Percentiles rank a stretch among this genome's conserved stretches.
Evolutionary conservation across 2,888 invertebrate species (phyloP).

Genomic region (Labia minor): DNA sequence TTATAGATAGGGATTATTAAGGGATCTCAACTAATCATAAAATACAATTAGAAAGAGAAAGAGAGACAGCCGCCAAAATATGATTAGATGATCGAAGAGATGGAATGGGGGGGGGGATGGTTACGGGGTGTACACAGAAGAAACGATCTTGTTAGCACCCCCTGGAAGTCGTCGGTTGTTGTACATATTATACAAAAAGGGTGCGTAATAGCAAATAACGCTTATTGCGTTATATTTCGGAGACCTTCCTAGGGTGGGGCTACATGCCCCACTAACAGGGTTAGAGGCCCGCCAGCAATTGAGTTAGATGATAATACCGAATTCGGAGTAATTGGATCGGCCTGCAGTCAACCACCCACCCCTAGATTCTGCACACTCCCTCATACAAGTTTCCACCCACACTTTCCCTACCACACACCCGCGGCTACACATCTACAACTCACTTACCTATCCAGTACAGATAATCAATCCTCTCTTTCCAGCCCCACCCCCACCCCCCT

Average conservation of each 20-base stretch:
- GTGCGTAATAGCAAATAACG: conserved; percentile 13
- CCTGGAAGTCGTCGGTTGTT: not conserved
- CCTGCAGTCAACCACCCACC: not conserved
- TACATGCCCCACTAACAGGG: not conserved
- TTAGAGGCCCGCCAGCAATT: not conserved
- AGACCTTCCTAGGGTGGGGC: not conserved
- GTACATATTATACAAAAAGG: conserved; percentile 3
- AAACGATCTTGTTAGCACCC: conserved; percentile 13
- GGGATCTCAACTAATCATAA: not conserved
- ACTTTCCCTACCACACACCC: no score
- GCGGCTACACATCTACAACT: no score
- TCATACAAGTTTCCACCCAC: no score
- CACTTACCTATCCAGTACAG: no score
- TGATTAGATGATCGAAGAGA: not conserved
- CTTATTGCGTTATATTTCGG: conserved; percentile 4
- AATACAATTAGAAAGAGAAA: not conserved
- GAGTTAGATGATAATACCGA: conserved; percentile 1
- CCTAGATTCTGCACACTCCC: no score
- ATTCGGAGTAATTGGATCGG: conserved; percentile 7
- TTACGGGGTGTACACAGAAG: not conserved
- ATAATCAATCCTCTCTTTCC: no score
- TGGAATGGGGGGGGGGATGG: not conserved
- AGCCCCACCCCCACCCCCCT: no score
- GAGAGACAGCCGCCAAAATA: not conserved
- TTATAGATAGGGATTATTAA: not conserved